These are phyloP conservation scores for Orchestes rusci DNA, from an alignment of 2,888 invertebrate genomes.

Conservation along the genomic window DNA sequence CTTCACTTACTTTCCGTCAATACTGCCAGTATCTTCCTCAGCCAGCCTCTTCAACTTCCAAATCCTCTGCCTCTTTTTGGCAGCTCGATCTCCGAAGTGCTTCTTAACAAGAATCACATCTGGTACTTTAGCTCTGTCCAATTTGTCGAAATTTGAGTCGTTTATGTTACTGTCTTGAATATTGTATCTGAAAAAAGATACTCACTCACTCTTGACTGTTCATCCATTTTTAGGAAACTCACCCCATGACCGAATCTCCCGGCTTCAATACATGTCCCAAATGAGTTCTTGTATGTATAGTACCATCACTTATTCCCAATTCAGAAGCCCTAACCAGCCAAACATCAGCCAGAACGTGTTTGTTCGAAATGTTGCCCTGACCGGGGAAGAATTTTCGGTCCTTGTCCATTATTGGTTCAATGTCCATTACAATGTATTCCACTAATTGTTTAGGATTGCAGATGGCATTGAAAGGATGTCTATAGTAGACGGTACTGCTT, in stretches of 20 bases:
- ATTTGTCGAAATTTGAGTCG: slow-evolving; percentile 77
- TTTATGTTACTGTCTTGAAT: slow-evolving; percentile 88
- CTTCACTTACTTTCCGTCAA: slow-evolving; percentile 51
- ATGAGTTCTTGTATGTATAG: slow-evolving; percentile 81
- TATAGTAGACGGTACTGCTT: slow-evolving; percentile 72
- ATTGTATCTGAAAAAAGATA: slow-evolving; percentile 57
- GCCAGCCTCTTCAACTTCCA: slow-evolving; percentile 92
- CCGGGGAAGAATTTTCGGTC: slow-evolving; percentile 77
- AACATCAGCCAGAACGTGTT: slow-evolving; percentile 85
- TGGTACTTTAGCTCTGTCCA: slow-evolving; percentile 62
- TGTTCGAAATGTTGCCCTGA: slow-evolving; percentile 78
- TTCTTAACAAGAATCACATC: slow-evolving; percentile 96
- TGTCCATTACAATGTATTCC: slow-evolving; percentile 92
- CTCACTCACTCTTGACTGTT: not conserved
- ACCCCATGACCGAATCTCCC: slow-evolving; percentile 92
- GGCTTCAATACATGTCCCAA: slow-evolving; percentile 87
- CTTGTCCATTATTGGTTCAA: slow-evolving; percentile 69
- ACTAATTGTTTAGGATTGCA: slow-evolving; percentile 86
- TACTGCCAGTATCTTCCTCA: slow-evolving; percentile 57
- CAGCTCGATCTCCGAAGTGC: slow-evolving; percentile 65
- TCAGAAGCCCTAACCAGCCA: slow-evolving; percentile 89
- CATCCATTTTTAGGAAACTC: too few relatives aligned
- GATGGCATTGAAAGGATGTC: slow-evolving; percentile 78
- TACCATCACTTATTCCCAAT: slow-evolving; percentile 72
- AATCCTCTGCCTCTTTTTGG: slow-evolving; percentile 64